Conservation (phyloP, 2,113 vertebrate genomes). For the Gnathonemus echidnorhynchus region DNA sequence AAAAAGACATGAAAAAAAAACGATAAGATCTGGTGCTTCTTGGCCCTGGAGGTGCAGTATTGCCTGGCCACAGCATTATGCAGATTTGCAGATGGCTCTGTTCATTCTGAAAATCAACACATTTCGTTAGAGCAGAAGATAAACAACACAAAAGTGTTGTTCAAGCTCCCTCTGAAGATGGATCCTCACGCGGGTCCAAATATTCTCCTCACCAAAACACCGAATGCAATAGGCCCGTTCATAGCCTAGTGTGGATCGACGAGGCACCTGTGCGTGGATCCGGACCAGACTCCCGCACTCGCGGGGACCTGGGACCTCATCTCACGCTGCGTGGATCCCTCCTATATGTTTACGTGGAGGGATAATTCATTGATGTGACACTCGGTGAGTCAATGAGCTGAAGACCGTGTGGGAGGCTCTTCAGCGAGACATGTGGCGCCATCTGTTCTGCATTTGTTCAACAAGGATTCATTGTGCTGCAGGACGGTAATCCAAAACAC, state of each 20-base stretch:
- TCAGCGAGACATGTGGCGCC: slow-evolving; percentile 40
- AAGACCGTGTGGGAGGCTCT: slow-evolving; percentile 36
- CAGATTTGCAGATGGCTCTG: slow-evolving; percentile 17
- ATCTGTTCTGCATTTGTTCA: slow-evolving; percentile 47
- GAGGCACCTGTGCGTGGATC: neutral
- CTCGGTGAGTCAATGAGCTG: slow-evolving; percentile 43
- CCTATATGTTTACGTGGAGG: slow-evolving; percentile 20
- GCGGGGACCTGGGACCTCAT: neutral
- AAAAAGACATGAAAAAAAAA: neutral
- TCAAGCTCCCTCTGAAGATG: neutral
- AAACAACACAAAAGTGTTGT: slow-evolving; percentile 12
- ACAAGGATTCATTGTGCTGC: slow-evolving; percentile 48
- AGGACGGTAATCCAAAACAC: slow-evolving; percentile 32
- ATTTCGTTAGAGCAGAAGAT: slow-evolving; percentile 1
- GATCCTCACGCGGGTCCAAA: neutral
- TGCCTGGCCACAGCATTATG: slow-evolving; percentile 2
- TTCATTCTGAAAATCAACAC: neutral
- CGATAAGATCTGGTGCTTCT: neutral
- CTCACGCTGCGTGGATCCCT: neutral
- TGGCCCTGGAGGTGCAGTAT: slow-evolving; percentile 11
- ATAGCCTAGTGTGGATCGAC: neutral
- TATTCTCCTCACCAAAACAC: neutral
- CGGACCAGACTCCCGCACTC: neutral
- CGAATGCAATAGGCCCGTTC: neutral
- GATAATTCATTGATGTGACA: slow-evolving; percentile 41